Conservation (phyloP, 2,888 invertebrate genomes). For the Acanthosepion lycidas region DNA sequence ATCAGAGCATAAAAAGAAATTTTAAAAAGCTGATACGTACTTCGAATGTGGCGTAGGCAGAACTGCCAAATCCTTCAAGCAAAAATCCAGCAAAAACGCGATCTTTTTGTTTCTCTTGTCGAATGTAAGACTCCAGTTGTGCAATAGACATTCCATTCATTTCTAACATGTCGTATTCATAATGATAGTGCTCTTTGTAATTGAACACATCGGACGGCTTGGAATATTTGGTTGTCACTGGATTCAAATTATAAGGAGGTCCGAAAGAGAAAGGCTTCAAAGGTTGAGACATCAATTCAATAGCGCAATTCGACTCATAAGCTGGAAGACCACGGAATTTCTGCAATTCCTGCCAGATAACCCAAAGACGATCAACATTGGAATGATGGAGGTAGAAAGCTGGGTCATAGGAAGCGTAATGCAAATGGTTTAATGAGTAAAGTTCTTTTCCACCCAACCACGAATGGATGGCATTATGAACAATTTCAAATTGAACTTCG, state of each 20-base stretch:
- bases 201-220: slow-evolving; percentile 55
- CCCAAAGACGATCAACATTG: slow-evolving; percentile 52
- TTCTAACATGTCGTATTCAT: slow-evolving; percentile 52
- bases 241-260: slow-evolving; percentile 56
- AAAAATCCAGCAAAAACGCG: slow-evolving; percentile 55
- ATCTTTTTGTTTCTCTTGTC: slow-evolving; percentile 42
- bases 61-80: slow-evolving; percentile 54
- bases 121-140: slow-evolving; percentile 49
- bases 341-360: slow-evolving; percentile 52
- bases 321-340: slow-evolving; percentile 48
- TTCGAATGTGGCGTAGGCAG: slow-evolving; percentile 50
- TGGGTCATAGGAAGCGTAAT: slow-evolving; percentile 54
- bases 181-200: slow-evolving; percentile 52
- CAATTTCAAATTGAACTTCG: slow-evolving; percentile 52
- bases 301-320: slow-evolving; percentile 50
- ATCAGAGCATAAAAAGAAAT: neutral
- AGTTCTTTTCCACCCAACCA: slow-evolving; percentile 50
- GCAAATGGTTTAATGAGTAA: slow-evolving; percentile 49
- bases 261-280: slow-evolving; percentile 48
- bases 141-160: slow-evolving; percentile 56
- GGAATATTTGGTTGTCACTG: slow-evolving; percentile 53
- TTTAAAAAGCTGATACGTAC: slow-evolving; percentile 38
- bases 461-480: slow-evolving; percentile 50
- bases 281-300: slow-evolving; percentile 49
- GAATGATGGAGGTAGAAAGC: slow-evolving; percentile 56